Percentiles rank a stretch among this genome's conserved stretches.
These are phyloP conservation scores for Apodemia mormo DNA, from an alignment of 2,888 invertebrate species.

Conservation along the genomic window DNA sequence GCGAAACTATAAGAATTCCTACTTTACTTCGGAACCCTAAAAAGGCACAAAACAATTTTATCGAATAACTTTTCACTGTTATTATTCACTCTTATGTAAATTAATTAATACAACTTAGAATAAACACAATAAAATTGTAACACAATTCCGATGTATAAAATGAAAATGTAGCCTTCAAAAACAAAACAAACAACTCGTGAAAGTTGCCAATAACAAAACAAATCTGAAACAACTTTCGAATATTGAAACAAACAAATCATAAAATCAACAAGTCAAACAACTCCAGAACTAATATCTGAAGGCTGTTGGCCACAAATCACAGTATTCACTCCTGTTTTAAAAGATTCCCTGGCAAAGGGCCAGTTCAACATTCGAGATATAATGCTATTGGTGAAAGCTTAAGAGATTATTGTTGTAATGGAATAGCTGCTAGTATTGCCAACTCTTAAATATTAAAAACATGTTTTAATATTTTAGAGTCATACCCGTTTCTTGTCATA, in stretches of 20 bases:
- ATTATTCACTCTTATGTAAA: not conserved
- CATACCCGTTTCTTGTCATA: no score
- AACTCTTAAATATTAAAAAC: slow-evolving; percentile 10
- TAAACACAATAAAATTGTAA: not conserved
- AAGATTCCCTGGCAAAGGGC: slow-evolving; percentile 20
- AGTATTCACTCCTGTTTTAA: slow-evolving; percentile 17
- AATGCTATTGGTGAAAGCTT: slow-evolving; percentile 24
- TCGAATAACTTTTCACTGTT: not conserved
- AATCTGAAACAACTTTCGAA: not conserved
- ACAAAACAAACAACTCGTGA: not conserved
- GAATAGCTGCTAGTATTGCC: slow-evolving; percentile 20
- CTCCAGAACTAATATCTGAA: slow-evolving; percentile 10
- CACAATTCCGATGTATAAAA: not conserved
- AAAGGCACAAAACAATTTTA: not conserved
- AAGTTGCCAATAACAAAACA: slow-evolving; percentile 6
- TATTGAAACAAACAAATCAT: slow-evolving; percentile 13
- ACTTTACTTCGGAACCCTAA: no score
- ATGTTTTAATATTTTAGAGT: not conserved
- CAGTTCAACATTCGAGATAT: slow-evolving; percentile 17
- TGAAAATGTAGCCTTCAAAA: slow-evolving; percentile 5
- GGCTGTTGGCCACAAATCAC: slow-evolving; percentile 12
- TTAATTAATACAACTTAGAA: not conserved
- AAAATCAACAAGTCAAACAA: slow-evolving; percentile 19
- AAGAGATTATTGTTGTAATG: slow-evolving; percentile 26
- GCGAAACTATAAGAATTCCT: no score